Evolutionary conservation across 2,113 vertebrate species (phyloP), one percentile per base, ranked within the genome.

Genomic region (Pterocles orientalis): DNA sequence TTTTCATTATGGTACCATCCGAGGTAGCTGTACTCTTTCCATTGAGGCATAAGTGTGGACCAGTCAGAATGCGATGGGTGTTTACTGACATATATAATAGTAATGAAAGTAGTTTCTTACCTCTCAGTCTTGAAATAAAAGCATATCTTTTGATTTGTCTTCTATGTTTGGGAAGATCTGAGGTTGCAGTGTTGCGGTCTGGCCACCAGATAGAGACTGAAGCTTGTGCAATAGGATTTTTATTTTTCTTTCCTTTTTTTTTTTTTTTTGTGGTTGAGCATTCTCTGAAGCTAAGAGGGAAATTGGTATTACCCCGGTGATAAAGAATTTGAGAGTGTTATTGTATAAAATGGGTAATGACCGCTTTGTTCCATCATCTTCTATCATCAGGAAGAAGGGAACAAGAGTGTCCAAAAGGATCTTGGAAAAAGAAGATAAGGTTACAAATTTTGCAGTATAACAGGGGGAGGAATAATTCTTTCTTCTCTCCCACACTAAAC

Each of bases 141-240:
- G n/a, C 9, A 3, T 25, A 47, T 57, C 24, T 66, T 66, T 45
- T 50, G 66, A 16, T 88, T 88, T 31, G 9, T 43, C 17, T 58
- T 47, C 14, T 20, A 8, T 43, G 66, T 91, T 91, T 33, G 14
- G 71, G 58, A 61, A 62, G 36, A 56, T 58, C 51, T 64, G 68
- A 64, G 56, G 34, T 84, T 96, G 95, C 92, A 97, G 34, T 97
- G 57, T 93, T 83, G 39, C 86, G 50, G 2, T 90, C 71, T 96
- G 94, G 60, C 96, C 96, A 97, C 85, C 88, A 95, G 96, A 96
- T 96, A 97, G 96, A 96, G 96, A 97, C 96, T 94, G 71, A 61
- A 71, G 88, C 82, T 86, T 86, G 48, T 61, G 86, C 29, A 90
- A 54, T 14, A n/a, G 18, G 17, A 65, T 7, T 64, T 92, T 89